Base-by-base conservation (phyloP, 2,113 vertebrate species). In the Strix aluco region DNA sequence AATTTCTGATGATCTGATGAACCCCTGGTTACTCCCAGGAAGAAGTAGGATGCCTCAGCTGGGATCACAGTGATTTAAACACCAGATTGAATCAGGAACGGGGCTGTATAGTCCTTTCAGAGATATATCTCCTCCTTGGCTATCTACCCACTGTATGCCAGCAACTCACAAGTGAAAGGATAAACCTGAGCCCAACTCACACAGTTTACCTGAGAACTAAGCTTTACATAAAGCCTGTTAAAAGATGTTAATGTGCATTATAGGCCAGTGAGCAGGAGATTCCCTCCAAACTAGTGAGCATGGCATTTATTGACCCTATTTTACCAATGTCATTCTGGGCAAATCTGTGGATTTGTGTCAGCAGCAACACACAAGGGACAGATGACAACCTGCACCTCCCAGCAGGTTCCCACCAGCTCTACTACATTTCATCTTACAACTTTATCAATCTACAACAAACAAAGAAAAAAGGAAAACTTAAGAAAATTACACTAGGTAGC, bases 1-100 rank as follows among this genome's bases (percentile, higher is more conserved):
- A 84, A 87, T 94, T 92, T 84, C 90, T 71, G 63, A 90, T 36
- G 38, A 66, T 90, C 75, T 70, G 52, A 57, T 81, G 69, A 94
- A 74, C 0, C 2, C 30, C 36, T 65, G 38, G 57, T 52, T 82
- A 46, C 17, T 91, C 54, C 61, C 49, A 61, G 46, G 40, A 32
- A 94, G 62, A 30, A 69, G 47, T 9, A 84, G 52, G 47, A 75
- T 88, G 72, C 34, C 83, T 79, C 51, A 78, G 52, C 42, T 72
- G 63, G 29, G 44, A 84, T 57, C 57, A 46, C 49, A 65, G 47
- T 66, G 62, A 69, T 89, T 85, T 62, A 75, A 82, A 55, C 32
- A 75, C 25, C 1, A 0, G 29, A 47, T 44, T 66, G 71, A 72
- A 51, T 23, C 14, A 20, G 46, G 20, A 92, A 58, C 25, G 9